These are phyloP conservation scores for Pseudanteris insignis DNA, from an alignment of 2,888 invertebrate genomes.

Conservation along the genomic window DNA sequence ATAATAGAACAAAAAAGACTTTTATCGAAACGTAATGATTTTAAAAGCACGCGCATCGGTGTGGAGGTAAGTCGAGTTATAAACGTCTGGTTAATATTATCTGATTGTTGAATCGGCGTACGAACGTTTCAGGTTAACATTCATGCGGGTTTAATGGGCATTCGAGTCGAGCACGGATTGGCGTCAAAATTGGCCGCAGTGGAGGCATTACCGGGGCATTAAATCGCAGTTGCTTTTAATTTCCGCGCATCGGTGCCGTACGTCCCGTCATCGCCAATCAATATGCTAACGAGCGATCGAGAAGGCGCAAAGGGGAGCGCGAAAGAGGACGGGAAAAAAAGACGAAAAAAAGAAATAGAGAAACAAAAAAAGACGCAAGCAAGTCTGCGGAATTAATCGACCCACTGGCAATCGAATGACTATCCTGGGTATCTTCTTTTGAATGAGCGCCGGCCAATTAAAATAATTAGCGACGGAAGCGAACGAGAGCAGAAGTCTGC, in stretches of 20 bases:
- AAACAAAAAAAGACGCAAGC: slow-evolving; percentile 33
- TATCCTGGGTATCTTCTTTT: slow-evolving; percentile 59
- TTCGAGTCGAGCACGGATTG: neutral
- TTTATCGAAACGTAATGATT: too few relatives aligned
- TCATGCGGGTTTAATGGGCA: too few relatives aligned
- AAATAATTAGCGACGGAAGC: slow-evolving; percentile 67
- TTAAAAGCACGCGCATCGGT: too few relatives aligned
- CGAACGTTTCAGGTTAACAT: too few relatives aligned
- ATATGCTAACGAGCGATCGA: slow-evolving; percentile 64
- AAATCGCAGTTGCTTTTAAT: slow-evolving; percentile 57
- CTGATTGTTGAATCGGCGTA: too few relatives aligned
- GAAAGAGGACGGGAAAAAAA: neutral
- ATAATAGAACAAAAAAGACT: too few relatives aligned
- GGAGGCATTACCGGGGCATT: slow-evolving; percentile 48
- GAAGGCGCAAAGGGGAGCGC: slow-evolving; percentile 40
- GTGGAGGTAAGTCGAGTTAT: too few relatives aligned
- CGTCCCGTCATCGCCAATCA: slow-evolving; percentile 65
- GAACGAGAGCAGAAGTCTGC: slow-evolving; percentile 58
- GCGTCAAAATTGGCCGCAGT: slow-evolving; percentile 9
- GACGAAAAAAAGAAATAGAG: slow-evolving; percentile 25
- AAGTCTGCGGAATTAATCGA: slow-evolving; percentile 49
- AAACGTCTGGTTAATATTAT: too few relatives aligned
- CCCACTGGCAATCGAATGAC: slow-evolving; percentile 50
- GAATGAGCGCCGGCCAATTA: slow-evolving; percentile 66
- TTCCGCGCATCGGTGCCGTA: slow-evolving; percentile 49